A percentile compares a stretch with the other conserved stretches of the same genome.
Evolutionary conservation across 2,113 vertebrate genomes (phyloP).

Genomic region (Nettapus auritus): DNA sequence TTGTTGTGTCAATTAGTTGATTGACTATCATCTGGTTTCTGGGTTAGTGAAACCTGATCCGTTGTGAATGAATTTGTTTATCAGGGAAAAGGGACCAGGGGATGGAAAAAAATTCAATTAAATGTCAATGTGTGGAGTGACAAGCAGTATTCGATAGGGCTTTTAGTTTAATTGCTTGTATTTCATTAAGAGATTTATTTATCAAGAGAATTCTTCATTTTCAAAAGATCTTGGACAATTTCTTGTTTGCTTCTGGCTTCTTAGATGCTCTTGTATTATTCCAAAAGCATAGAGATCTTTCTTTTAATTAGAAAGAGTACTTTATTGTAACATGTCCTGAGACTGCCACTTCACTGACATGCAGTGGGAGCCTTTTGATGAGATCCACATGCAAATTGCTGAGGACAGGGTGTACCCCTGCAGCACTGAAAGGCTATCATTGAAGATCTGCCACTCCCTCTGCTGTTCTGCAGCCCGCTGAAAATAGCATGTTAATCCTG

Average conservation of each 20-base stretch:
- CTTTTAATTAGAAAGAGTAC: conserved; percentile 59
- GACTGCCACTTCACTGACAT: neutral
- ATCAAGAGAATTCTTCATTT: conserved; percentile 81
- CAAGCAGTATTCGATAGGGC: conserved; percentile 88
- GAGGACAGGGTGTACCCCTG: neutral
- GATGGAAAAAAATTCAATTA: conserved; percentile 89
- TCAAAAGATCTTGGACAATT: conserved; percentile 53
- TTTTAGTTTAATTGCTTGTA: conserved; percentile 96
- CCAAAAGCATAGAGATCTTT: neutral
- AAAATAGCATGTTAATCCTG: neutral
- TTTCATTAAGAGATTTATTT: conserved; percentile 90
- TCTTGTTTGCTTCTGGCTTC: conserved; percentile 45
- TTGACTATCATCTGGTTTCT: conserved; percentile 87
- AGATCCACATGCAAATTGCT: neutral
- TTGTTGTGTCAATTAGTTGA: conserved; percentile 95
- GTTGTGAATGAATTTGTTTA: conserved; percentile 88
- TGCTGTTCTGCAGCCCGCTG: neutral
- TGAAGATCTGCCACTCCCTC: neutral
- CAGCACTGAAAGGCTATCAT: neutral
- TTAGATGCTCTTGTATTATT: neutral
- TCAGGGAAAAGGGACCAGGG: conserved; percentile 75
- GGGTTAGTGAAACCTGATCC: conserved; percentile 85
- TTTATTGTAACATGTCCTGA: neutral
- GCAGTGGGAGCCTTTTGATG: neutral
- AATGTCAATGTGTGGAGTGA: conserved; percentile 85